phyloP scores from a whole-genome alignment of 2,888 invertebrate genomes.

The Capitulum mitella region DNA sequence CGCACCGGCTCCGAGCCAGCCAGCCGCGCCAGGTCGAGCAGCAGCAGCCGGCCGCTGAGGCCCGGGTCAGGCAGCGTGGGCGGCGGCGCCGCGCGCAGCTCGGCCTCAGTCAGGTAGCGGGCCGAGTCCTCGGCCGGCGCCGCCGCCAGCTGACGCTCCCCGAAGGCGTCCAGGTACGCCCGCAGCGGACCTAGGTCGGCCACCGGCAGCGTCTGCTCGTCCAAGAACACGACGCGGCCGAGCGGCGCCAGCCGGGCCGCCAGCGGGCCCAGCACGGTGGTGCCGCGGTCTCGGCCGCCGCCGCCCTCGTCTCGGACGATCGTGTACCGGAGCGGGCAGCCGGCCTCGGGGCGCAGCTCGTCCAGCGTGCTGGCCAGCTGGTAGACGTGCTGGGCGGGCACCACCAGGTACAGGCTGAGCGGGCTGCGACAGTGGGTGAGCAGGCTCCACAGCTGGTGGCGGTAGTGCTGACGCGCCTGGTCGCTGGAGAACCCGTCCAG shows the following conservation, averaged over 20 bases:
- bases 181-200: neutral
- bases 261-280: neutral
- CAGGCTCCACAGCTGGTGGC: neutral
- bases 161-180: neutral
- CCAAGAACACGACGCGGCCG: conserved; percentile 2
- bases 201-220: neutral
- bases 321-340: neutral
- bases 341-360: neutral
- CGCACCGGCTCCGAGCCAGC: neutral
- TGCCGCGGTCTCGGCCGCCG: neutral
- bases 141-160: neutral
- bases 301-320: neutral
- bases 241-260: neutral
- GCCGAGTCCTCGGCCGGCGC: neutral
- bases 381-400: neutral
- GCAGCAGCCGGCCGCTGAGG: conserved; percentile 4
- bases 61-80: neutral
- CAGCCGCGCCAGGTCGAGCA: conserved; percentile 15
- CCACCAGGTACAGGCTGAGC: neutral
- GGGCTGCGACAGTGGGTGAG: neutral
- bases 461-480: neutral
- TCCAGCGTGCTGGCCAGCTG: neutral
- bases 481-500: neutral
- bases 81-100: neutral
- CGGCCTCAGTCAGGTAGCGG: neutral